These are phyloP conservation scores for Meleagris gallopavo DNA, from an alignment of 2,113 vertebrate genomes.

Conservation along the genomic window DNA sequence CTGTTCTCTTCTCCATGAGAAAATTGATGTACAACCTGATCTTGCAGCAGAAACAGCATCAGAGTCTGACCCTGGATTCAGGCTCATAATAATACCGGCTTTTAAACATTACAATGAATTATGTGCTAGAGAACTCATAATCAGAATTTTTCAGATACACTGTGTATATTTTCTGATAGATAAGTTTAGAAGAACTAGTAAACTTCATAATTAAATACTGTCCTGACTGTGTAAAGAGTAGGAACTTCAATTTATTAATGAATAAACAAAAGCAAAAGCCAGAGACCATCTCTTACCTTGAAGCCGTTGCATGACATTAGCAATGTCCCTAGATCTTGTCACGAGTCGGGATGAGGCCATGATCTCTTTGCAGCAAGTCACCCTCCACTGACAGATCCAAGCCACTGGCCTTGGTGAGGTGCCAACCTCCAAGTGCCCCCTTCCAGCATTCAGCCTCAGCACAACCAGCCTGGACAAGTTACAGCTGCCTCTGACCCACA, in stretches of 20 bases:
- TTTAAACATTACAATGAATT: not conserved
- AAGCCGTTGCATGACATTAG: conserved; percentile 94
- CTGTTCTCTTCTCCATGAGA: not conserved
- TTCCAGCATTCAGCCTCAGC: conserved; percentile 49
- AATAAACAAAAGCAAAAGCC: fast-evolving
- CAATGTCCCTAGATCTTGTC: conserved; percentile 85
- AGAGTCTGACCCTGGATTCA: not conserved
- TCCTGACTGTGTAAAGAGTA: not conserved
- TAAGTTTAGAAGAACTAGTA: not conserved
- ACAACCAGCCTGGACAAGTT: conserved; percentile 24
- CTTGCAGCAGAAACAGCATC: not conserved
- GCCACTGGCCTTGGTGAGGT: not conserved
- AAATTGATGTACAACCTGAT: not conserved
- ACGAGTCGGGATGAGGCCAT: conserved; percentile 88
- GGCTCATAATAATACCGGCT: not conserved
- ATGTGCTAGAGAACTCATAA: not conserved
- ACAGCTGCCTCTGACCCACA: not conserved
- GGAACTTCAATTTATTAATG: not conserved
- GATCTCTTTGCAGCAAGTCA: conserved; percentile 32
- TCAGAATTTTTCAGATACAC: not conserved
- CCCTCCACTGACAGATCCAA: conserved; percentile 20
- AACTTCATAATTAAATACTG: not conserved
- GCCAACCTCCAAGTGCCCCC: not conserved
- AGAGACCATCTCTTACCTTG: conserved; percentile 83
- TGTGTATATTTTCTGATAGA: not conserved